A percentile compares a stretch with the other conserved stretches of the same genome.
Conservation (phyloP, 2,888 invertebrate species). For the Dicranocentrus wangi region DNA sequence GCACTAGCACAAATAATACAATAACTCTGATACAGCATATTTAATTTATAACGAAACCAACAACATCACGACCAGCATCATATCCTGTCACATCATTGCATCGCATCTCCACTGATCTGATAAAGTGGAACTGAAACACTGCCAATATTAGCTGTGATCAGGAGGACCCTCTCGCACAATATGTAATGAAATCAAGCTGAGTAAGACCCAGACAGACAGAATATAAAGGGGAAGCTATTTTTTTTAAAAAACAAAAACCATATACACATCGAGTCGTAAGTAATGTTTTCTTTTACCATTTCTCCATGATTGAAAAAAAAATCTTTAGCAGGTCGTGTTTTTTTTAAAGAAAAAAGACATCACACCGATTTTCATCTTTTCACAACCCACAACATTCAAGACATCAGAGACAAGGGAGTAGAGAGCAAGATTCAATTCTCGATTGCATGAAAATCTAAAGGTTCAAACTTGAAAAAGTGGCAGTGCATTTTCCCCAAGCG, state of each 20-base stretch:
- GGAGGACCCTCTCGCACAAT: not conserved
- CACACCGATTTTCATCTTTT: not conserved
- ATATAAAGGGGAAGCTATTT: not conserved
- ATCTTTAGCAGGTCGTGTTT: constrained; percentile 7
- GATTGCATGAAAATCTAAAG: constrained; percentile 20
- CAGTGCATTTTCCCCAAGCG: constrained; percentile 33
- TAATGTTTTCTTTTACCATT: constrained; percentile 6
- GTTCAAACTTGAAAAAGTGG: constrained; percentile 24
- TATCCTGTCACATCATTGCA: not conserved
- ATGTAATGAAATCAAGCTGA: not conserved
- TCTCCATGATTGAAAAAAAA: not conserved
- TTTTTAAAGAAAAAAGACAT: not conserved
- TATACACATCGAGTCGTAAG: not conserved
- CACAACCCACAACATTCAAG: constrained; percentile 2
- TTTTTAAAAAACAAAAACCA: not conserved
- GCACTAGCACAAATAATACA: constrained; percentile 16
- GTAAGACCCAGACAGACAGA: too few species aligned
- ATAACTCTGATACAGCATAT: constrained; percentile 16
- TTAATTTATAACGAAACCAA: not conserved
- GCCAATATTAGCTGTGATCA: not conserved
- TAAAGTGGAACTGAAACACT: not conserved
- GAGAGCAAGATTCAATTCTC: constrained; percentile 31
- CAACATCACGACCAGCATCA: constrained; percentile 8
- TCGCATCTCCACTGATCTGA: not conserved
- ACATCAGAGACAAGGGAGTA: not conserved